These are phyloP conservation scores for Fragum fragum DNA, from an alignment of 2,888 invertebrate genomes.

Conservation along the genomic window DNA sequence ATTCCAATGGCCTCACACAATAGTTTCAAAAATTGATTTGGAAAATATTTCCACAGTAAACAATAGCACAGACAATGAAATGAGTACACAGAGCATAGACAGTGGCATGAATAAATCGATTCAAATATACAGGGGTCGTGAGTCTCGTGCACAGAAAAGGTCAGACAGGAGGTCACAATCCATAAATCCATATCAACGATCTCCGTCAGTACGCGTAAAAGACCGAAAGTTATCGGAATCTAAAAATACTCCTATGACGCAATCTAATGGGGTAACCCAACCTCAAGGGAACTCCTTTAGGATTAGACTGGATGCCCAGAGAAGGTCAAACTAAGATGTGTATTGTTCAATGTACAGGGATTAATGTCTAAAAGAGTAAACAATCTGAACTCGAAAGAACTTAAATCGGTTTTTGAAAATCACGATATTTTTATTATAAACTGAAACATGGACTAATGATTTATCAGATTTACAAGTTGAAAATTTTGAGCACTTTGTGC, in stretches of 20 bases:
- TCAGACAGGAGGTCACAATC: neutral
- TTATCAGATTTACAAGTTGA: neutral
- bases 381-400: neutral
- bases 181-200: neutral
- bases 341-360: constrained; percentile 4
- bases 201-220: neutral
- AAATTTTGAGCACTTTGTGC: neutral
- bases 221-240: no score
- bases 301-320: neutral
- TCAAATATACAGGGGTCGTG: no score
- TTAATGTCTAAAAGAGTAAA: neutral
- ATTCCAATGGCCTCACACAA: no score
- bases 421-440: constrained; percentile 25
- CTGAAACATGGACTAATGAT: constrained; percentile 32
- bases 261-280: neutral
- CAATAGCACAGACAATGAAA: no score
- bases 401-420: constrained; percentile 13
- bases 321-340: constrained; percentile 17
- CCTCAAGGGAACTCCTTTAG: neutral
- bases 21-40: no score
- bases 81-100: no score
- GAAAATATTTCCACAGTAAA: no score
- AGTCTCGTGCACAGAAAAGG: neutral
- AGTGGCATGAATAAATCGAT: no score
- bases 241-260: no score